phyloP scores from a whole-genome alignment of 1,140 invertebrate species.

The Pantala flavescens region DNA sequence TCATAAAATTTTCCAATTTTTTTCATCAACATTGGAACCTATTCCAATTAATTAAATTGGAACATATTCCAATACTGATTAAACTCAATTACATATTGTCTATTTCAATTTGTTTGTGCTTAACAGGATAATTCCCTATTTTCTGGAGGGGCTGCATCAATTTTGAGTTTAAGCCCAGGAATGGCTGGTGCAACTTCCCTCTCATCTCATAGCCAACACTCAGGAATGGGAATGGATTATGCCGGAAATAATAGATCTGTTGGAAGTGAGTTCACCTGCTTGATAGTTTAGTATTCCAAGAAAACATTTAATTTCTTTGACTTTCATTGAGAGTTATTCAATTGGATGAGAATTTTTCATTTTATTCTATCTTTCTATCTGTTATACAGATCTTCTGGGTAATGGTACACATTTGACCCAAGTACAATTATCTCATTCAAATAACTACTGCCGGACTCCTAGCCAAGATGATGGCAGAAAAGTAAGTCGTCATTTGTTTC shows the following conservation, averaged over 20 bases:
- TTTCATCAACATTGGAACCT: too few relatives aligned
- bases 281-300: not conserved
- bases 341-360: too few relatives aligned
- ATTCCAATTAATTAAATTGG: too few relatives aligned
- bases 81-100: too few relatives aligned
- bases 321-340: not conserved
- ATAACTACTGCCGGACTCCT: constrained; percentile 37
- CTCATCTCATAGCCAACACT: not conserved
- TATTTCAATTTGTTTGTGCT: too few relatives aligned
- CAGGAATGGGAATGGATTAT: not conserved
- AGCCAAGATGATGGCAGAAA: constrained; percentile 40
- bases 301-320: too few relatives aligned
- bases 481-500: constrained; percentile 26
- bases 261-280: not conserved
- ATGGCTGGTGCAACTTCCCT: not conserved
- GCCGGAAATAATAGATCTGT: constrained; percentile 1
- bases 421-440: constrained; percentile 37
- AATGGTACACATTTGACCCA: constrained; percentile 31
- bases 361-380: not conserved
- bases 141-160: not conserved
- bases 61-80: too few relatives aligned
- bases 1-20: too few relatives aligned
- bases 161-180: not conserved
- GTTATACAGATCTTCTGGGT: not conserved
- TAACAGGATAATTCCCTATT: constrained; percentile 1